These are phyloP conservation scores for Patiria miniata DNA, from an alignment of 35 echinoderm and acorn worm genomes.

Conservation along the genomic window DNA sequence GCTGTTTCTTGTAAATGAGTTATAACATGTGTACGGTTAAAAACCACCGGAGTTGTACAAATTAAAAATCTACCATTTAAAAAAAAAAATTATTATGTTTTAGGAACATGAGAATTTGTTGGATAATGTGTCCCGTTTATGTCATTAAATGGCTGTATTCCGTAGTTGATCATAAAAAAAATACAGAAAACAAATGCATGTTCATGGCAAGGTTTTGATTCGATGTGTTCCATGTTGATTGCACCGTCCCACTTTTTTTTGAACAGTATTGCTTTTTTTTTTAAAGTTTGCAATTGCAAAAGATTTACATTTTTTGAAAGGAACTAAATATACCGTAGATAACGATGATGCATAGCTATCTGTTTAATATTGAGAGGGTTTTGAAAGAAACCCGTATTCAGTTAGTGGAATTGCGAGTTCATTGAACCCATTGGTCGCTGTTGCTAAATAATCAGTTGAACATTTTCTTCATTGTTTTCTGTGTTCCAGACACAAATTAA, in stretches of 20 bases:
- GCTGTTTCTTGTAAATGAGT: neutral
- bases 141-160: conserved; percentile 31
- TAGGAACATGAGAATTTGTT: neutral
- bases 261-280: too few species aligned
- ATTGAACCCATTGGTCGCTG: too few species aligned
- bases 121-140: neutral
- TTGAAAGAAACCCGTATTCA: too few species aligned
- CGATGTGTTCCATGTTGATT: neutral
- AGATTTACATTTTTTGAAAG: too few species aligned
- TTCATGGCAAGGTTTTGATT: neutral
- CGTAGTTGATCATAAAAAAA: neutral
- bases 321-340: too few species aligned
- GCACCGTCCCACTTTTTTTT: neutral
- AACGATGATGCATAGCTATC: too few species aligned
- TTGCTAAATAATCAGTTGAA: too few species aligned
- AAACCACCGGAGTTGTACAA: conserved; percentile 21
- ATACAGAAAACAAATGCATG: neutral
- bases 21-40: conserved; percentile 3
- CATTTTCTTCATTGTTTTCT: too few species aligned
- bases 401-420: too few species aligned
- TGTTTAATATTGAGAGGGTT: too few species aligned
- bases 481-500: too few species aligned
- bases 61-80: conserved; percentile 22
- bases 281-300: too few species aligned
- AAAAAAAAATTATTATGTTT: neutral